Evolutionary conservation across 1,140 invertebrate genomes (phyloP), one percentile per base, ranked within the genome.

Genomic region (Lepidurus couesii): DNA sequence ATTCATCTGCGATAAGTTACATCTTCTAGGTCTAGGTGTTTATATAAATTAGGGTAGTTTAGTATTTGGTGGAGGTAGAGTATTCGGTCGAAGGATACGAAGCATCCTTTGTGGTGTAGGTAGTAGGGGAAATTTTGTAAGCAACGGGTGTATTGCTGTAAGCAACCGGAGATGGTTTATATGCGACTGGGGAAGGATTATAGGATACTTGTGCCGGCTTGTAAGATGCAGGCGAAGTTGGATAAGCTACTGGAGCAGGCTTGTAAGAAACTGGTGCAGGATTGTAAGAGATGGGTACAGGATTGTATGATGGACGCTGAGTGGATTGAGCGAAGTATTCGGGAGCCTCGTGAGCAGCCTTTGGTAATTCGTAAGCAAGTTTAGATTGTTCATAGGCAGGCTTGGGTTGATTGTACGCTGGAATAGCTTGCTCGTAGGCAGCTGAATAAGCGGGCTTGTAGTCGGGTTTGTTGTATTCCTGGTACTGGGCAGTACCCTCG

Each of bases 401-500:
- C 26, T 1, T 26, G 26, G 26, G 26, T 26, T 26, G 26, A 26
- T 26, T 26, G 26, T 26, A 26, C 26, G 26, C 26, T 1, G 26
- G 26, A 26, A 1, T 26, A 26, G 26, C 26, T 26, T 26, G 26
- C 26, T 26, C 26, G 26, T 26, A 26, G 26, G 26, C 26, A 26
- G 2, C 1, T 26, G 26, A 2, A 26, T 26, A 2, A 26, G 42
- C 82, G 13, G 76, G 79, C 24, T 78, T 78, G 44, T 79, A 79
- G 77, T 4, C 42, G 44, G 76, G 76, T 47, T 77, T 77, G 76
- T 77, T 21, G 42, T 45, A 74, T 0, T 90, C 47, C 13, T 13
- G 90, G 81, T 90, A 92, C 34, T 85, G 86, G 0, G 90, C 90
- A 79, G 90, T 88, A 7, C 91, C 91, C 82, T 92, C 90, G 82